phyloP scores from a whole-genome alignment of 2,113 vertebrate genomes.

The Anarhynchus alexandrinus region DNA sequence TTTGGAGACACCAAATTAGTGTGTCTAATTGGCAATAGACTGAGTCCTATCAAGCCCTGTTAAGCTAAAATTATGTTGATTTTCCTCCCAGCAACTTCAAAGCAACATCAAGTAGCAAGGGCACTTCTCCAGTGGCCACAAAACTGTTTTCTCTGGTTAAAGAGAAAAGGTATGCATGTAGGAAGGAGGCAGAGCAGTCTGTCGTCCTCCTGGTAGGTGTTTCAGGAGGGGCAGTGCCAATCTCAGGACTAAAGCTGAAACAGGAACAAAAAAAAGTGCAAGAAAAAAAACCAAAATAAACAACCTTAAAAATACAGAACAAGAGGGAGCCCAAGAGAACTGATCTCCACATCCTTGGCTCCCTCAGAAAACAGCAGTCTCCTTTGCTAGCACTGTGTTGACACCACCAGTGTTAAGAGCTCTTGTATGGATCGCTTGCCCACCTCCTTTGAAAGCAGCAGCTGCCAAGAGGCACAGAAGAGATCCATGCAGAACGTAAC shows the following conservation, averaged over 20 bases:
- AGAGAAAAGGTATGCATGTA: background rate
- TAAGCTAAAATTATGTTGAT: background rate
- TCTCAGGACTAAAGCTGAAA: conserved; percentile 38
- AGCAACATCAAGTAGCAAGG: conserved; percentile 2
- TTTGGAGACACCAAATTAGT: background rate
- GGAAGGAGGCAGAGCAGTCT: conserved; percentile 11
- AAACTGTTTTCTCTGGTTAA: background rate
- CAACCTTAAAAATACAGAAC: conserved; percentile 38
- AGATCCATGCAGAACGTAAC: background rate
- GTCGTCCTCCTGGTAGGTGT: background rate
- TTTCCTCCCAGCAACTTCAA: conserved; percentile 36
- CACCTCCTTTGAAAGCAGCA: conserved; percentile 15
- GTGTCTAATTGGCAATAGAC: background rate
- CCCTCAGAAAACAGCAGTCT: conserved; percentile 17
- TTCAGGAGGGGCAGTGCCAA: conserved; percentile 2
- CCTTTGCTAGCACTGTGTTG: background rate
- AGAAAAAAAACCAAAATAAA: background rate
- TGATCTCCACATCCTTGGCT: background rate
- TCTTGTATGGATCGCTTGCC: background rate
- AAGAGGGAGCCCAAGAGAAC: conserved; percentile 11
- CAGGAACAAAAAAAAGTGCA: conserved; percentile 54
- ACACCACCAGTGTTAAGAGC: background rate
- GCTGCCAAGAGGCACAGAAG: background rate
- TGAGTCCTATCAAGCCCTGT: background rate
- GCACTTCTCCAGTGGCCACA: conserved; percentile 7